Conservation (phyloP, 1,140 invertebrate genomes). For the Cydia fagiglandana region DNA sequence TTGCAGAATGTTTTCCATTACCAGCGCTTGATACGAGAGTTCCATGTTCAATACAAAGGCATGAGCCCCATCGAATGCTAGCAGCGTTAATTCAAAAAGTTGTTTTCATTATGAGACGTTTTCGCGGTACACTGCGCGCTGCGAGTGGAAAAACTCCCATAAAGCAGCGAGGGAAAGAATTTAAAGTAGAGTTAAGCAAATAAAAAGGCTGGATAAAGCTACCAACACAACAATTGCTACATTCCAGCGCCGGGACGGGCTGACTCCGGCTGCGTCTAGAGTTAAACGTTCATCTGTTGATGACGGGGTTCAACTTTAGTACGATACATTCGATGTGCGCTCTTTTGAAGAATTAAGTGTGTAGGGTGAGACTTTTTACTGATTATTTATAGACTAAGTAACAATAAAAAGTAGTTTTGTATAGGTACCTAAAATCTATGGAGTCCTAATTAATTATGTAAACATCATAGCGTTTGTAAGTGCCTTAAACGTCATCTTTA, state of each 20-base stretch:
- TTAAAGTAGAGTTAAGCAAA: conserved; percentile 67
- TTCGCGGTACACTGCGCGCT: conserved; percentile 58
- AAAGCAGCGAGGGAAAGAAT: conserved; percentile 70
- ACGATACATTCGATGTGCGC: neutral
- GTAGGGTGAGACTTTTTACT: no score
- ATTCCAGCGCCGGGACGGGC: conserved; percentile 59
- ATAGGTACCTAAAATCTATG: no score
- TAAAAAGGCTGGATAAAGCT: conserved; percentile 66
- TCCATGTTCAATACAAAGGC: conserved; percentile 60
- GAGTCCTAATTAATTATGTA: no score
- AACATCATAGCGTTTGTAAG: no score
- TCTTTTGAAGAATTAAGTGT: no score
- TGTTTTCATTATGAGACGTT: conserved; percentile 71
- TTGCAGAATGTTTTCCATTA: neutral
- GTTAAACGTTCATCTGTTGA: conserved; percentile 6
- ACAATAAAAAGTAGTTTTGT: no score
- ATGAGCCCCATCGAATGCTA: conserved; percentile 58
- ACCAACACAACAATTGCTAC: conserved; percentile 64
- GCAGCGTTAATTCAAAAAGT: conserved; percentile 76
- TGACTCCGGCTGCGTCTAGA: neutral
- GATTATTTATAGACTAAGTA: no score
- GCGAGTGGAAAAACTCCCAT: conserved; percentile 59
- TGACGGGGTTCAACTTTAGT: neutral
- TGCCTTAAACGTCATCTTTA: no score
- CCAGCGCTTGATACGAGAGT: conserved; percentile 19